Evolutionary conservation across 2,888 invertebrate species (phyloP), one percentile per base, ranked within the genome.

Genomic region (Sphaerophoria taeniata): DNA sequence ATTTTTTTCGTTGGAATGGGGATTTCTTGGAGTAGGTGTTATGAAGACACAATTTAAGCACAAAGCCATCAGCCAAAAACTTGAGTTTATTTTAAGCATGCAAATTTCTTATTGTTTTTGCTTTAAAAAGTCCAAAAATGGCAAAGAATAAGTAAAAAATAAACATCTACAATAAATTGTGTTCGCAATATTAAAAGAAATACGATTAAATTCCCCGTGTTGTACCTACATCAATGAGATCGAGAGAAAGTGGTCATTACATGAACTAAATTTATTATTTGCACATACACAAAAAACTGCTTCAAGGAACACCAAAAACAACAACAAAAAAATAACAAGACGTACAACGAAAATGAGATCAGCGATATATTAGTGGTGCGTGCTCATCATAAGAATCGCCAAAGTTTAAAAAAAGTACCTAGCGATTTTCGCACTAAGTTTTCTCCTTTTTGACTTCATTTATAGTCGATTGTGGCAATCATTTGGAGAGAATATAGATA

Each of bases 181-280:
- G 9, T 39, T 63, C 39, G 63, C 39, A 39, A 74, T 49, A 71
- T 43, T 43, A 49, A 34, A 63, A 34, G 3, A 7, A 45, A 61
- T 4, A 61, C 31, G n/a, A 14, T 53, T 70, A 70, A 74, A 72
- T 71, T 49, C 49, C 34, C 47, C 11, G 47, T 60, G 51, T 24
- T 11, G 12, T 24, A 53, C n/a, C n/a, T n/a, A n/a, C 16, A 31
- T 24, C 7, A 24, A 39, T 4, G 6, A 24, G 24, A 24, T 24
- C 24, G 24, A 75, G 79, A 84, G 83, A 84, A 84, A 84, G 83
- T 79, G 82, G 33, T 75, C 47, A 67, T 80, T 73, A 73, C 73
- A 70, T 83, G 77, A 63, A 73, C 73, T 56, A 78, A 77, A 83
- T 83, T 55, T 73, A 51, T 70, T 55, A 45, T 67, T 39, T 67